These are phyloP conservation scores for Pseudonaja textilis DNA, from an alignment of 2,113 vertebrate genomes.

Conservation along the genomic window DNA sequence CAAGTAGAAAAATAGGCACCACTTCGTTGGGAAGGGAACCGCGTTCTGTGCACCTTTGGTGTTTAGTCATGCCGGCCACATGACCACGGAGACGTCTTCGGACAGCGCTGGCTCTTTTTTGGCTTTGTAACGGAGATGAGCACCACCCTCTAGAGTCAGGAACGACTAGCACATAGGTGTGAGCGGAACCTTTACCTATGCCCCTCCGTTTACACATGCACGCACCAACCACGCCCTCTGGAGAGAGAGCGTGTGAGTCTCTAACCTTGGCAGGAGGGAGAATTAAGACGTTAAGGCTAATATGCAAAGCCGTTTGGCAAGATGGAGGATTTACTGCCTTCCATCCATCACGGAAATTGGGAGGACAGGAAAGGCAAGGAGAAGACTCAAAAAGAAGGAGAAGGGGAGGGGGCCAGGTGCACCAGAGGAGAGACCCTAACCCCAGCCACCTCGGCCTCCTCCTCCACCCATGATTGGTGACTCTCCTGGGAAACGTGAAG, in stretches of 20 bases:
- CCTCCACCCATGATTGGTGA: conserved; percentile 41
- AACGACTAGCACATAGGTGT: no score
- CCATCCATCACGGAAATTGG: neutral
- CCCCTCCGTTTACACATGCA: neutral
- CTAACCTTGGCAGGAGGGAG: neutral
- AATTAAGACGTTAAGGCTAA: neutral
- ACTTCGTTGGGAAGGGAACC: no score
- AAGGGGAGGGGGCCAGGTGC: neutral
- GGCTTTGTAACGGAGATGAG: no score
- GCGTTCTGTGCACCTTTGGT: no score
- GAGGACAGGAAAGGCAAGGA: conserved; percentile 46
- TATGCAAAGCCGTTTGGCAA: conserved; percentile 21
- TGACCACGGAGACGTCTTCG: no score
- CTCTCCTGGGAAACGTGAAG: conserved; percentile 41
- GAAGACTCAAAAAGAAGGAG: conserved; percentile 21
- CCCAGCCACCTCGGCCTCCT: neutral
- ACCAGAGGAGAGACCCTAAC: conserved; percentile 29
- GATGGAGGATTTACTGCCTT: conserved; percentile 23
- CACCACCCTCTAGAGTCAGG: no score
- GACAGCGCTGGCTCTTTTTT: no score
- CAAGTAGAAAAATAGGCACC: no score
- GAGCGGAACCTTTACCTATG: no score
- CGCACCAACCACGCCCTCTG: neutral
- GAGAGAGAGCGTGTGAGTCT: neutral
- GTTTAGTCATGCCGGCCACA: no score